Evolutionary conservation across 2,888 invertebrate species (phyloP), one percentile per base, ranked within the genome.

Genomic region (Drosophila nr. perissopoda): DNA sequence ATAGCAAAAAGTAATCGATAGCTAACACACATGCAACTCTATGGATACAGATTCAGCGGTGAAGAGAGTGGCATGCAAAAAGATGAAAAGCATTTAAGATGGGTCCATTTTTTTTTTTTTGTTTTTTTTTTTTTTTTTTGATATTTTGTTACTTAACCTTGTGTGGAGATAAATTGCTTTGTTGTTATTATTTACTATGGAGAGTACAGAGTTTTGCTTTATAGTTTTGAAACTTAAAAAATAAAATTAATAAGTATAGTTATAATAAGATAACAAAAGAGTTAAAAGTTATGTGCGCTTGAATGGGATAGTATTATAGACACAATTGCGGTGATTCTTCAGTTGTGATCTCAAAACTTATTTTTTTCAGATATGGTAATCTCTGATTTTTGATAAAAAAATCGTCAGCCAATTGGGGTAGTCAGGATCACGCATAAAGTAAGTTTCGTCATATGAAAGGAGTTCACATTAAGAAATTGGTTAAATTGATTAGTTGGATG

Each of bases 131-230:
- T 69, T 40, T 58, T 40, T 46, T 71, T 64, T 66, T 29, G 8
- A 2, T 56, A 49, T n/a, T 40, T 57, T 73, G 53, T 86, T 86
- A 86, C 86, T 86, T 89, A 86, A 74, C 86, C 90, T 86, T 81
- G 90, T 88, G 86, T 85, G 83, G 74, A 88, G 86, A 70, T 79
- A 73, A 88, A 73, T 83, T 89, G 88, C 88, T 73, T 81, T 74
- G 79, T 84, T 76, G 83, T 72, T 87, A 74, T 67, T 74, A 71
- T 68, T 74, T 71, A 87, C 79, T 76, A 89, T 89, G 78, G 83
- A 85, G 81, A 82, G 74, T 85, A 89, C 74, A 89, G 75, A 85
- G 78, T 61, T 84, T 70, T 69, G 62, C 53, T 67, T 81, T 57
- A 62, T 49, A 68, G 59, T 75, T 75, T 66, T 33, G 25, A 29